phyloP scores from a whole-genome alignment of 1,140 invertebrate genomes.

The Araneus ventricosus region DNA sequence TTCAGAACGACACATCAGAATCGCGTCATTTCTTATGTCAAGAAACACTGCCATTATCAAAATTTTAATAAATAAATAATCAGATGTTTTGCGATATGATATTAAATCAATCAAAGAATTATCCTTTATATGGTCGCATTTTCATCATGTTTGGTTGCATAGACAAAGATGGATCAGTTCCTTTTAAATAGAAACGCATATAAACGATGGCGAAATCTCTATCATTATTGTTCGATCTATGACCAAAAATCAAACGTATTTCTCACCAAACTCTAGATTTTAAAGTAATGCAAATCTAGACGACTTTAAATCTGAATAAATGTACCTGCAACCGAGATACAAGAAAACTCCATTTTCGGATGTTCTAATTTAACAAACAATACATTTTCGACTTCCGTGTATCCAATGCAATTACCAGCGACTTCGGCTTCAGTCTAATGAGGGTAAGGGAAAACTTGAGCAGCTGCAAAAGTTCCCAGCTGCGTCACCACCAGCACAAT shows the following conservation, averaged over 20 bases:
- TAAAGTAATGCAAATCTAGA: not conserved
- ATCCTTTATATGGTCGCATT: too few relatives aligned
- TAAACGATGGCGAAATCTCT: too few relatives aligned
- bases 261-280: not conserved
- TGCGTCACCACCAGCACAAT: not conserved
- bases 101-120: too few relatives aligned
- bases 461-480: slow-evolving; percentile 39
- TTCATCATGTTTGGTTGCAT: too few relatives aligned
- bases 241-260: not conserved
- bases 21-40: too few relatives aligned
- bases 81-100: too few relatives aligned
- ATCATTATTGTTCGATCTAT: too few relatives aligned
- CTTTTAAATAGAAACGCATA: too few relatives aligned
- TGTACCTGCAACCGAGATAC: not conserved
- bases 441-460: slow-evolving; percentile 30
- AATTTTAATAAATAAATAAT: too few relatives aligned
- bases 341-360: slow-evolving; percentile 8
- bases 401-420: slow-evolving; percentile 43
- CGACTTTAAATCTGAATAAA: not conserved
- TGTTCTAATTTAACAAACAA: slow-evolving; percentile 34
- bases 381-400: slow-evolving; percentile 26
- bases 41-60: too few relatives aligned
- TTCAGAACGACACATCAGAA: too few relatives aligned
- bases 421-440: slow-evolving; percentile 43
- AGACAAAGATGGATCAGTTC: too few relatives aligned